phyloP scores from a whole-genome alignment of 2,113 vertebrate genomes.

The Lonchura striata region DNA sequence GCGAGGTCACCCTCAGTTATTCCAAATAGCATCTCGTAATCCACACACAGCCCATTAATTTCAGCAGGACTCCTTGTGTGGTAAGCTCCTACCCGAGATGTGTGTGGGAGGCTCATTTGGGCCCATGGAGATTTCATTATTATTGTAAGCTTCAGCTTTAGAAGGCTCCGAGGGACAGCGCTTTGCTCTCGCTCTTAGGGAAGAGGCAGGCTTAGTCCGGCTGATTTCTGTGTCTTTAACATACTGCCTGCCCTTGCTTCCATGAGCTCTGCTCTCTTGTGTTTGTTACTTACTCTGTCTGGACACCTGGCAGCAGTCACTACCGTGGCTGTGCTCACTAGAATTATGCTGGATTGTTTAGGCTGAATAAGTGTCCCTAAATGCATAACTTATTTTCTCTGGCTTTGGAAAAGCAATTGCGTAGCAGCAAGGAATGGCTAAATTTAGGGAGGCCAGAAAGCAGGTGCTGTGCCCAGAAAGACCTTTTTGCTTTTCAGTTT shows the following conservation, averaged over 20 bases:
- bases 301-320: neutral
- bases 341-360: neutral
- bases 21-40: neutral
- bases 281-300: neutral
- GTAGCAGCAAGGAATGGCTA: neutral
- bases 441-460: neutral
- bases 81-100: neutral
- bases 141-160: constrained; percentile 16
- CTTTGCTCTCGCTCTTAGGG: neutral
- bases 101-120: constrained; percentile 34
- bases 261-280: neutral
- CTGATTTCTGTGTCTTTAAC: neutral
- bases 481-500: neutral
- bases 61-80: constrained; percentile 31
- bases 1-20: neutral
- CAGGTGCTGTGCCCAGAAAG: neutral
- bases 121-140: constrained; percentile 36
- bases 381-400: neutral
- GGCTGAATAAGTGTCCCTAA: neutral
- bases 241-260: neutral
- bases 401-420: neutral
- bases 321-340: neutral
- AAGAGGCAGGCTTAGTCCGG: neutral
- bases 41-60: neutral
- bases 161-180: neutral